Base-by-base conservation (phyloP, 1,140 invertebrate genomes). In the Teleogryllus occipitalis region DNA sequence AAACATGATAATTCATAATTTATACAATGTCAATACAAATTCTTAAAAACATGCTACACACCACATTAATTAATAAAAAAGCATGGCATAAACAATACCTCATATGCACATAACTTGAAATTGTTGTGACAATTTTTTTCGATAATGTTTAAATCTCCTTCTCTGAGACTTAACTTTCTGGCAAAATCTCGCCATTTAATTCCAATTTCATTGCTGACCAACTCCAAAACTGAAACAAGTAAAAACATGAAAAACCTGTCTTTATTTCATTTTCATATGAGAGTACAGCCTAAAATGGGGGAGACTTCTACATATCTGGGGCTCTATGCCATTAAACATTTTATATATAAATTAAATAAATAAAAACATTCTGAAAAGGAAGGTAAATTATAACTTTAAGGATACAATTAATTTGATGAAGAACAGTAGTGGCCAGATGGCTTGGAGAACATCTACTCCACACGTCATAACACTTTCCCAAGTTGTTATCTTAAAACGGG, bases 111-210 rank as follows among this genome's bases (percentile, higher is more conserved):
- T 80, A 84, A 82, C 80, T 84, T 83, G 2, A 82, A 80, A 74
- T 82, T 73, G 22, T 77, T 82, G 47, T 79, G 27, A 82, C 82
- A 46, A 78, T 86, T 84, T 7, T 65, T 81, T 79, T 89, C 85
- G 79, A 89, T 87, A 22, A 85, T 83, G 82, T 90, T 87, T 77
- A 90, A 89, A 79, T 85, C 82, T 80, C 81, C 82, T 86, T 90
- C 89, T 80, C 83, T 84, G 10, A 90, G 83, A 80, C 85, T 84
- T 47, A 90, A 83, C 83, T 85, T 84, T 86, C 90, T 87, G 14
- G 85, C 88, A 21, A 90, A 83, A 54, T 89, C 87, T 82, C 86
- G 85, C 90, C 90, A 90, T 79, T 84, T 84, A 77, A 82, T 85
- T 22, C 89, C 90, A 79, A 90, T 84, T 83, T 87, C 85, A 82